Evolutionary conservation across 1,140 invertebrate genomes (phyloP), one percentile per base, ranked within the genome.

Genomic region (Lutraria rhynchaena): DNA sequence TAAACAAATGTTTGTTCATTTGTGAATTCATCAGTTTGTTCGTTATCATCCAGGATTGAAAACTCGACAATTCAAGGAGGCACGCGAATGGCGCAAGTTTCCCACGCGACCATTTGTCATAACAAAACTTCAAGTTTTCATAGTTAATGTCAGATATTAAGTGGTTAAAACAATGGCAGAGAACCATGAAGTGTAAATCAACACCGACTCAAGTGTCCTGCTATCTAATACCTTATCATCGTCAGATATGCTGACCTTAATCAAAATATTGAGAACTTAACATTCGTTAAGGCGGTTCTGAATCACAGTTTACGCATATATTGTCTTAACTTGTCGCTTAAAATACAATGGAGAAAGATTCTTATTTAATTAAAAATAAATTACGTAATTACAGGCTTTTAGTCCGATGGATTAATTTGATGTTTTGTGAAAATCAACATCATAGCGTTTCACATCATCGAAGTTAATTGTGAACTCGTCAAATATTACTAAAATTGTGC

Each of bases 171-270:
- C 24, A 67, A 41, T 67, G 15, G 35, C 22, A n/a, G 73, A 75
- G 58, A 60, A 53, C 37, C 27, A 27, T 75, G 53, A 61, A 75
- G 73, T 75, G 57, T 33, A 75, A 75, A 60, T 75, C 55, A 75
- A 75, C 73, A 75, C 55, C 27, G 35, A 15, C 46, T 41, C 2
- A 63, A 60, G 44, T 41, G 35, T 11, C 29, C 35, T 46, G 44
- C 44, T 49, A 61, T 60, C 57, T 29, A 15, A 19, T 49, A 9
- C 57, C 55, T 75, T 75, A 75, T 75, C 73, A 75, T 19, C 58
- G 17, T 22, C 11, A 11, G 57, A 60, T 75, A 61, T 1, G 24
- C 41, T 60, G 24, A 61, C 41, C 58, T 63, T 41, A 41, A 41
- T 5, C 37, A 41, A 15, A 41, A 5, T 7, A 15, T 15, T 41